Conservation (phyloP, 1,140 invertebrate genomes). For the Chlorops oryzae region DNA sequence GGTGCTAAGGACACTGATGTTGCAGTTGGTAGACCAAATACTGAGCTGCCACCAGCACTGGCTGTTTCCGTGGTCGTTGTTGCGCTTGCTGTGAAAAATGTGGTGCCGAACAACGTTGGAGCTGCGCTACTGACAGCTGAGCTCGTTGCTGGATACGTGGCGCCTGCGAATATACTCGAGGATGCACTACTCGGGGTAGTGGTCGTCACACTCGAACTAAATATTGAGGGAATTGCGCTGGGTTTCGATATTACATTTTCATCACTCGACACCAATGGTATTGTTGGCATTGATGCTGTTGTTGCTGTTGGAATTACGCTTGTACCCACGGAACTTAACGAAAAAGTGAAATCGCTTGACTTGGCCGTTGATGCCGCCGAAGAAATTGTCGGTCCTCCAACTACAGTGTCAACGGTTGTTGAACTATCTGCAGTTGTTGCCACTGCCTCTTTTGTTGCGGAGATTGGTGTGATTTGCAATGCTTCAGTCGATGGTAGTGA, state of each 20-base stretch:
- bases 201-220: slow-evolving; percentile 31
- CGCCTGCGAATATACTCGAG: no score
- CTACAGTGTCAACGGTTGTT: background rate
- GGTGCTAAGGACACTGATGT: background rate
- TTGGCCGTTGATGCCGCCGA: slow-evolving; percentile 3
- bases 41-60: background rate
- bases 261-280: background rate
- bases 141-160: no score
- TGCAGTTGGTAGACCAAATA: background rate
- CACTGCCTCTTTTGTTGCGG: no score
- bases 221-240: slow-evolving; percentile 18
- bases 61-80: slow-evolving; percentile 10
- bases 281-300: background rate
- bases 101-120: background rate
- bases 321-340: no score
- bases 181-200: slow-evolving; percentile 19
- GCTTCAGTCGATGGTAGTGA: background rate
- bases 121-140: no score
- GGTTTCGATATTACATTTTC: background rate
- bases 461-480: no score
- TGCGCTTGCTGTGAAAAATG: background rate
- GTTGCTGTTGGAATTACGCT: no score
- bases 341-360: no score
- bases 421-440: background rate
- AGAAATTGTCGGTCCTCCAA: background rate